These are phyloP conservation scores for Elaphurus davidianus DNA, from an alignment of 2,113 vertebrate species.

Conservation along the genomic window DNA sequence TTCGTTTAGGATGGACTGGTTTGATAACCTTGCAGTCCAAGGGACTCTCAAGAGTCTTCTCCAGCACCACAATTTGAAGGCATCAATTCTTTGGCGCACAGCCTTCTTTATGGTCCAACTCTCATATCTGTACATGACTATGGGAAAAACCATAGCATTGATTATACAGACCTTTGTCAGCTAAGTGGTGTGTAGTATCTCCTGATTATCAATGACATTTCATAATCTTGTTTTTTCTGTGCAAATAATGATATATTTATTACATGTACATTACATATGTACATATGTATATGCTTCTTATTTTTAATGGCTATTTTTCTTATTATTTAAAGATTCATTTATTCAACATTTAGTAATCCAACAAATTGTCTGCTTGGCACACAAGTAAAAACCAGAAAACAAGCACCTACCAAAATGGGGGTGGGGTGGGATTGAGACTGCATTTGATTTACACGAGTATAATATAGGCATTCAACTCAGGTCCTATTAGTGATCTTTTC, in stretches of 20 bases:
- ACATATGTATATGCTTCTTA: neutral
- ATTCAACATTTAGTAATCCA: neutral
- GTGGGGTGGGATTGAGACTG: neutral
- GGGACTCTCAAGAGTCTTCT: neutral
- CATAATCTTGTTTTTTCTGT: neutral
- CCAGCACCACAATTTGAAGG: neutral
- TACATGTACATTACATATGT: neutral
- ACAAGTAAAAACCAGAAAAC: neutral
- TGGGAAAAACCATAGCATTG: neutral
- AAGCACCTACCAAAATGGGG: neutral
- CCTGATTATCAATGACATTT: neutral
- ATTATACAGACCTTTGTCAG: neutral
- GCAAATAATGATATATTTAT: neutral
- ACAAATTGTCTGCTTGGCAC: neutral
- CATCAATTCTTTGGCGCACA: rapidly evolving
- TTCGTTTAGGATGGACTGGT: neutral
- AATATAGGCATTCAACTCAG: neutral
- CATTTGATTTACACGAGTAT: neutral
- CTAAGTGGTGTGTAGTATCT: neutral
- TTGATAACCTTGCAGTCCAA: neutral
- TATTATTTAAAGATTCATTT: neutral
- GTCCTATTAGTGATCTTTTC: neutral
- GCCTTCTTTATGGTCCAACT: neutral
- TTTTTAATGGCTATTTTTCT: neutral
- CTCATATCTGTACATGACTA: neutral